phyloP scores from a whole-genome alignment of 2,888 invertebrate genomes.

The Morpho achilles region DNA sequence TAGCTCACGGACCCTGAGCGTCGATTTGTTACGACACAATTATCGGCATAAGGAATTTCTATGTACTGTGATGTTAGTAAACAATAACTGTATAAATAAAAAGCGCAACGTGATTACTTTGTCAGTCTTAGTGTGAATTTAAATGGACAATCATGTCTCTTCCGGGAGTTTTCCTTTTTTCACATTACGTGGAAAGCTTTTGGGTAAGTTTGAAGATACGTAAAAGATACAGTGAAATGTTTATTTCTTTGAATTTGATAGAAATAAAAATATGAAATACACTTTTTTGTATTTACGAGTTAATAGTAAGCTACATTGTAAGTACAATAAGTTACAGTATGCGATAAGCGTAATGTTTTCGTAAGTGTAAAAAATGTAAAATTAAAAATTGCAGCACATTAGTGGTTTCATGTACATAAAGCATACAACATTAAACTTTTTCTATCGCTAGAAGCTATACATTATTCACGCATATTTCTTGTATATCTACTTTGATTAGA shows the following conservation, averaged over 20 bases:
- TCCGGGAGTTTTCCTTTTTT: slow-evolving; percentile 67
- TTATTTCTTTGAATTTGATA: neutral
- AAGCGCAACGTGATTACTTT: slow-evolving; percentile 48
- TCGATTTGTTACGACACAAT: slow-evolving; percentile 32
- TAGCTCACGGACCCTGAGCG: slow-evolving; percentile 44
- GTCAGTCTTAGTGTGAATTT: slow-evolving; percentile 58
- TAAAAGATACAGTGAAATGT: neutral
- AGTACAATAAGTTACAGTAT: neutral
- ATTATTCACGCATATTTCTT: slow-evolving; percentile 60
- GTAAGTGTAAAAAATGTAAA: slow-evolving; percentile 13
- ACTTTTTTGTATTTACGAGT: neutral
- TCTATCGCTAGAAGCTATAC: slow-evolving; percentile 41
- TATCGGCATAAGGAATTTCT: slow-evolving; percentile 45
- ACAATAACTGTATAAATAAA: slow-evolving; percentile 72
- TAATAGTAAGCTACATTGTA: slow-evolving; percentile 2
- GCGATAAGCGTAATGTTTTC: slow-evolving; percentile 11
- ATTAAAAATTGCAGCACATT: slow-evolving; percentile 24
- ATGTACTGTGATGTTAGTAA: slow-evolving; percentile 67
- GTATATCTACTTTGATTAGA: slow-evolving; percentile 49
- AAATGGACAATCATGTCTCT: slow-evolving; percentile 60
- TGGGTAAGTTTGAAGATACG: slow-evolving; percentile 55
- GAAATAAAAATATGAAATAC: neutral
- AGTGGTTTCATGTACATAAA: slow-evolving; percentile 21
- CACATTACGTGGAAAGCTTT: slow-evolving; percentile 70
- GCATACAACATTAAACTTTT: slow-evolving; percentile 29